A percentile compares a stretch with the other conserved stretches of the same genome.
Conservation (phyloP, 1,140 invertebrate species). For the Telenomus remus region DNA sequence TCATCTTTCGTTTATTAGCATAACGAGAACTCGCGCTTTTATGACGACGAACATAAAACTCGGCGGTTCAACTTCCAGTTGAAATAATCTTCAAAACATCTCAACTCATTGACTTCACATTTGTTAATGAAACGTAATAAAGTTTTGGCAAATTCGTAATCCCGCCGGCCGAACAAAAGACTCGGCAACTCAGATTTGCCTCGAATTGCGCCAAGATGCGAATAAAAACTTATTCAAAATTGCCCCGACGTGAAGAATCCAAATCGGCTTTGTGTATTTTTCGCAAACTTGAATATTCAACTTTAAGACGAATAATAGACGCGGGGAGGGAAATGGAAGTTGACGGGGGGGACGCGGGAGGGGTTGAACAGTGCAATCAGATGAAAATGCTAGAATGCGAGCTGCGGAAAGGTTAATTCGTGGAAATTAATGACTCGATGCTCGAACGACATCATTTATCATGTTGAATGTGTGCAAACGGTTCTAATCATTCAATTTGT, state of each 20-base stretch:
- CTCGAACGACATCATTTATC: no score
- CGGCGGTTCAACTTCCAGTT: no score
- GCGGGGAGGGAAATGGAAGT: not conserved
- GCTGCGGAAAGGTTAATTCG: not conserved
- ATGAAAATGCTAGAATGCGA: not conserved
- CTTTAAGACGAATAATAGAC: conserved; percentile 7
- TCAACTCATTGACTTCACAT: no score
- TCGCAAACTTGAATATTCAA: conserved; percentile 15
- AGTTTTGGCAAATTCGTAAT: no score
- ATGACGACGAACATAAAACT: no score
- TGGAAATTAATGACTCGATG: not conserved
- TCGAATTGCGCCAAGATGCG: not conserved
- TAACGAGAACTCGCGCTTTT: no score
- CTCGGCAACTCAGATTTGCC: no score
- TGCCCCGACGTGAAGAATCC: not conserved
- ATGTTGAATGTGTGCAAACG: no score
- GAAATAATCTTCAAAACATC: no score
- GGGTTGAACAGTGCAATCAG: not conserved
- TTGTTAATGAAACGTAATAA: no score
- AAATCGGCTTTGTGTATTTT: not conserved
- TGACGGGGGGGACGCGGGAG: not conserved
- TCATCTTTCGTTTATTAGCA: not conserved
- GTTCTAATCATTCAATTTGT: no score
- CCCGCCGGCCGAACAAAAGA: no score
- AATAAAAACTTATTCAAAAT: conserved; percentile 49